Evolutionary conservation across 2,888 invertebrate species (phyloP).

Genomic region (Bursaphelenchus okinawaensis): DNA sequence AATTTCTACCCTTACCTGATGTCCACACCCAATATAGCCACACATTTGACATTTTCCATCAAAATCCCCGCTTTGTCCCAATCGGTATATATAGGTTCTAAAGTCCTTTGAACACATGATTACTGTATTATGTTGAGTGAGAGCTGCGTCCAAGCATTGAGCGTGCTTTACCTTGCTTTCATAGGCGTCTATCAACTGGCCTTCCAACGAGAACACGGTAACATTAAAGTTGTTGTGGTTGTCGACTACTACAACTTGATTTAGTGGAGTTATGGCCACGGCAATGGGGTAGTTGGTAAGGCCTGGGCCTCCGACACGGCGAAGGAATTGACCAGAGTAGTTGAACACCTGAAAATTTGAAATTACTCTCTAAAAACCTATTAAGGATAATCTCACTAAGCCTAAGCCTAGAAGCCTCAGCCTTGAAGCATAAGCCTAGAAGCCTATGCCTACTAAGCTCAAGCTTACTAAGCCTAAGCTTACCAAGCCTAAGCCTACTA

Average conservation of each 20-base stretch:
- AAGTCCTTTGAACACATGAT: conserved; percentile 98
- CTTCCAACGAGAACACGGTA: conserved; percentile 87
- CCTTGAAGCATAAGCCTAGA: too few species aligned
- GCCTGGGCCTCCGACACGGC: conserved; percentile 96
- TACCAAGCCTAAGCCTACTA: too few species aligned
- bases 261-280: conserved; percentile 90
- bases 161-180: conserved; percentile 97
- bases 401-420: too few species aligned
- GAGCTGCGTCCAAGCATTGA: conserved; percentile 96
- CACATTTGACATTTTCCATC: background rate
- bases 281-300: conserved; percentile 98
- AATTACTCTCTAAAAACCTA: too few species aligned
- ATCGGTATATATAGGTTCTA: conserved; percentile 95
- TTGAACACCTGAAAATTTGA: conserved; percentile 75
- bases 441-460: too few species aligned
- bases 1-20: background rate
- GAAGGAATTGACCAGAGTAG: conserved; percentile 87
- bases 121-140: conserved; percentile 96
- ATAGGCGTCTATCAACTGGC: conserved; percentile 91
- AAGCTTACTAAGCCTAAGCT: too few species aligned
- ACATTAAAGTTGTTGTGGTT: conserved; percentile 99
- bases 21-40: background rate
- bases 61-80: too few species aligned
- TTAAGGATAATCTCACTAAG: too few species aligned
- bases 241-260: conserved; percentile 94